Evolutionary conservation across 2,113 vertebrate genomes (phyloP).

Genomic region (Phaetusa simplex): DNA sequence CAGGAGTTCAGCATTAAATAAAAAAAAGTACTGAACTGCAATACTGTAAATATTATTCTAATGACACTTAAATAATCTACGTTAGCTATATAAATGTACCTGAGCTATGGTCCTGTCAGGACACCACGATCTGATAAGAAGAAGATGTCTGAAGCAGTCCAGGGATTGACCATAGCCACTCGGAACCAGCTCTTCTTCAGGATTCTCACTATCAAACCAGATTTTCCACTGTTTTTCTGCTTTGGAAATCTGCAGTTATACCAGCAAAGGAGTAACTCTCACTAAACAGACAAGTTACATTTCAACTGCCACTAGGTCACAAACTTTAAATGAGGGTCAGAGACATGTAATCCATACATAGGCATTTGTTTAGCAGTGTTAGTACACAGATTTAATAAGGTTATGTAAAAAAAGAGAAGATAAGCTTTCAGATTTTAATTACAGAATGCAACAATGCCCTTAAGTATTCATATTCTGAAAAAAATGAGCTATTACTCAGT

Average conservation of each 20-base stretch:
- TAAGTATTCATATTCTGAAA: not conserved
- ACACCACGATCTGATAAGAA: slow-evolving; percentile 95
- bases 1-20: not conserved
- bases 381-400: not conserved
- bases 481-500: not conserved
- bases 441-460: not conserved
- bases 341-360: not conserved
- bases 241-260: slow-evolving; percentile 80
- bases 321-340: not conserved
- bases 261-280: not conserved
- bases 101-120: slow-evolving; percentile 95
- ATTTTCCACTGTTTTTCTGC: slow-evolving; percentile 93
- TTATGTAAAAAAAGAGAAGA: not conserved
- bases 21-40: not conserved
- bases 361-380: not conserved
- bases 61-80: not conserved
- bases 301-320: not conserved
- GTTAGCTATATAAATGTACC: slow-evolving; percentile 65
- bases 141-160: slow-evolving; percentile 88
- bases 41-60: not conserved
- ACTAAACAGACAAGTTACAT: not conserved
- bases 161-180: slow-evolving; percentile 87
- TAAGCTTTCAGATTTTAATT: not conserved
- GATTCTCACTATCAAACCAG: slow-evolving; percentile 95
- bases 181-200: slow-evolving; percentile 88